Base-by-base conservation (phyloP, 2,113 vertebrate genomes). In the Spea bombifrons region DNA sequence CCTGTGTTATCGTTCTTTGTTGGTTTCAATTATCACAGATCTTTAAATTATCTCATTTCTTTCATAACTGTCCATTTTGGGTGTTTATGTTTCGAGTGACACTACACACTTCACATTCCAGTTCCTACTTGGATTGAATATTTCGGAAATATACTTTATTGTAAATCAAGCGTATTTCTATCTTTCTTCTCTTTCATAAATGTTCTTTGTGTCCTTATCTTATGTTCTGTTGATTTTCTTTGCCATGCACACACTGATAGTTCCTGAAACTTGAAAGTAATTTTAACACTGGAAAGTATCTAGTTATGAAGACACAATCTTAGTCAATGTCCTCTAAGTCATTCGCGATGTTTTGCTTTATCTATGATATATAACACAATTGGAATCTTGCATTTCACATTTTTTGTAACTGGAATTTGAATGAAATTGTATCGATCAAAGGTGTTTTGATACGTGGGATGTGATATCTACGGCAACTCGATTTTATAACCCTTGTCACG, bases 181-280 rank as follows among this genome's bases (percentile, higher is more conserved):
- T 53, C 49, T 67, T 57, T 44, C 10, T 46, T 48, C 52, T 53
- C 55, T 69, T 68, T 49, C 63, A 63, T 70, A 69, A 70, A 71
- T 50, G 66, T 50, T 77, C 55, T 49, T 43, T 71, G 52, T 46
- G 59, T 68, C n/a, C 75, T 70, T 77, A 77, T 77, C 67, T 70
- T 7, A 52, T 12, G 12, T 69, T 49, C 67, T 49, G 68, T 76
- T 65, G 43, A 10, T 10, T 59, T 66, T 69, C 75, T 30, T 69
- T 12, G 75, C 44, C 7, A 7, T 43, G 43, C 55, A 50, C 12
- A 69, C 48, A 69, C 48, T n/a, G 65, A 48, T 45, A 61, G 52
- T 61, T 63, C 63, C 53, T 70, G 44, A 43, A 70, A 77, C 75
- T 59, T 49, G 75, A 77, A 77, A 77, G 66, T 70, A 69, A 77